Conservation (phyloP, 2,113 vertebrate genomes). For the Scolopax mira region DNA sequence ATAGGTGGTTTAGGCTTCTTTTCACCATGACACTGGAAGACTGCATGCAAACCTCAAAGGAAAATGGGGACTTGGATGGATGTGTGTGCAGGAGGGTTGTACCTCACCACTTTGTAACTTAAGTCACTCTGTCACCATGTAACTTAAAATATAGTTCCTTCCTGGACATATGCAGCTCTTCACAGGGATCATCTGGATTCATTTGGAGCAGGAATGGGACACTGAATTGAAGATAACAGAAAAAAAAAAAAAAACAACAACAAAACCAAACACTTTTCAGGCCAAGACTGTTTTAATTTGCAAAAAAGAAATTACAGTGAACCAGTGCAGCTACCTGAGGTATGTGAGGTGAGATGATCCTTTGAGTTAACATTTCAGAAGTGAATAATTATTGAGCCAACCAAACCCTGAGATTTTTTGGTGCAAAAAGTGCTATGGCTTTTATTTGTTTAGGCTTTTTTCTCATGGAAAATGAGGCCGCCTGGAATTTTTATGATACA, state of each 20-base stretch:
- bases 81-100: fast-evolving
- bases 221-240: not conserved
- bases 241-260: too few species aligned
- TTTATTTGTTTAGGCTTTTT: not conserved
- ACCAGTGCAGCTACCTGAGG: not conserved
- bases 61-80: not conserved
- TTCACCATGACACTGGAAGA: not conserved
- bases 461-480: not conserved
- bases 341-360: not conserved
- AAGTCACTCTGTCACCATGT: not conserved
- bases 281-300: not conserved
- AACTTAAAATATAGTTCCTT: not conserved
- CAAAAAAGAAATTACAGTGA: not conserved
- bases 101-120: not conserved
- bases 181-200: not conserved
- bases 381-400: not conserved
- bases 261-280: not conserved
- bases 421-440: not conserved
- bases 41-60: not conserved
- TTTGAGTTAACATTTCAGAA: not conserved
- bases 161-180: not conserved
- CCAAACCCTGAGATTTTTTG: not conserved
- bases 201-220: not conserved
- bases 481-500: not conserved
- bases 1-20: not conserved